These are phyloP conservation scores for Andrena praecox DNA, from an alignment of 2,888 invertebrate species.

Conservation along the genomic window DNA sequence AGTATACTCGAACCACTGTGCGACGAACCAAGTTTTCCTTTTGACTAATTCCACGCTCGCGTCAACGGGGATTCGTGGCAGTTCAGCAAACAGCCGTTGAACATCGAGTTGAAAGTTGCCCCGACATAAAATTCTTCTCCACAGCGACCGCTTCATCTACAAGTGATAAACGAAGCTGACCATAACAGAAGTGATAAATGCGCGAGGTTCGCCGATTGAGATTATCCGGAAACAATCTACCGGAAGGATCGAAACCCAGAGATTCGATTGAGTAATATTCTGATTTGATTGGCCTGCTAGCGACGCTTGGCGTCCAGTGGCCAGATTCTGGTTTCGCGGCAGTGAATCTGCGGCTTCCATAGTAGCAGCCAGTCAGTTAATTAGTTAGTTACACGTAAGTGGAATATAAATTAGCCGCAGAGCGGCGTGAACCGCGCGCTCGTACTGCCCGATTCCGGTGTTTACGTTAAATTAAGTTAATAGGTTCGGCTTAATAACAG, in stretches of 20 bases:
- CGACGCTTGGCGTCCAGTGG: neutral
- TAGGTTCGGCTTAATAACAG: neutral
- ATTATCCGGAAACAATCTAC: neutral
- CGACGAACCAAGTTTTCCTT: neutral
- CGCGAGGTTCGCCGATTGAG: neutral
- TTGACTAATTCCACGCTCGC: neutral
- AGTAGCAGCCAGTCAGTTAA: conserved; percentile 49
- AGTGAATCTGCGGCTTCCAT: conserved; percentile 35
- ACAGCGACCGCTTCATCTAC: neutral
- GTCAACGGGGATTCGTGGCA: neutral
- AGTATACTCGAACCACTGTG: no score
- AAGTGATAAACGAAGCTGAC: neutral
- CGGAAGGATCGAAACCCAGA: neutral
- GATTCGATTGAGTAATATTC: neutral
- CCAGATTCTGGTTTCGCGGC: conserved; percentile 38
- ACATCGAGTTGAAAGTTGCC: no score
- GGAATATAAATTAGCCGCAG: conserved; percentile 52
- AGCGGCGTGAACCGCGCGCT: neutral
- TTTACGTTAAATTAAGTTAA: neutral
- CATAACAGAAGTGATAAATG: neutral
- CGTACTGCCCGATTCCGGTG: neutral
- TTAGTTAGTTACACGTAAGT: conserved; percentile 57
- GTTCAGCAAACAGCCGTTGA: no score
- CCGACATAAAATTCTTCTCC: no score
- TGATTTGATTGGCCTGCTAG: conserved; percentile 20